phyloP scores from a whole-genome alignment of 2,797 vertebrate species.

The Craterocephalus amniculus region DNA sequence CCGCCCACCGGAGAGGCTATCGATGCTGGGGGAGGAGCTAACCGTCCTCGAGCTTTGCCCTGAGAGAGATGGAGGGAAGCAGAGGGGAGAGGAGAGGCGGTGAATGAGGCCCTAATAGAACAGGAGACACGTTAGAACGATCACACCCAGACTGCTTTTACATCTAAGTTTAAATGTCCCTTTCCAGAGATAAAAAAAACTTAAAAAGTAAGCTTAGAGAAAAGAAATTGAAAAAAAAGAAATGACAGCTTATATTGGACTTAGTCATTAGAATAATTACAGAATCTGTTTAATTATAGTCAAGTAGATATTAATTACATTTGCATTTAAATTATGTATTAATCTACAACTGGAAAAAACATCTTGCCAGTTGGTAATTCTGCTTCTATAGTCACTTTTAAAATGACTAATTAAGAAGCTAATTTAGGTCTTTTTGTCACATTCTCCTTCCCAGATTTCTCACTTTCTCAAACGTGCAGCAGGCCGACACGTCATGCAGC shows the following conservation, averaged over 20 bases:
- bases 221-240: background rate
- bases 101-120: background rate
- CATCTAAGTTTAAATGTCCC: background rate
- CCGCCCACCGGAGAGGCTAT: slow-evolving; percentile 90
- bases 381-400: background rate
- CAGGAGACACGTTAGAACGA: background rate
- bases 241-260: background rate
- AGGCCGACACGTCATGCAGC: too few species aligned
- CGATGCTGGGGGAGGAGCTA: slow-evolving; percentile 93
- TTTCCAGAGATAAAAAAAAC: background rate
- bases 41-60: slow-evolving; percentile 89
- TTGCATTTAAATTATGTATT: slow-evolving; percentile 29
- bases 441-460: background rate
- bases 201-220: background rate
- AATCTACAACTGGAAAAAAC: background rate
- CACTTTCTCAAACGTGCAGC: background rate
- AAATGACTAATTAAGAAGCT: too few species aligned
- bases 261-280: background rate
- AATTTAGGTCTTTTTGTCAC: background rate
- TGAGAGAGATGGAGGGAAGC: slow-evolving; percentile 47
- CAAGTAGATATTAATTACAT: slow-evolving; percentile 7
- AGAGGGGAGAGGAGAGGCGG: background rate
- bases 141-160: background rate
- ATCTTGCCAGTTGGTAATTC: slow-evolving; percentile 9
- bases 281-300: slow-evolving; percentile 4